Percentiles rank a stretch among this genome's conserved stretches.
phyloP scores from a whole-genome alignment of 2,888 invertebrate genomes.

The Eristalis tenax region DNA sequence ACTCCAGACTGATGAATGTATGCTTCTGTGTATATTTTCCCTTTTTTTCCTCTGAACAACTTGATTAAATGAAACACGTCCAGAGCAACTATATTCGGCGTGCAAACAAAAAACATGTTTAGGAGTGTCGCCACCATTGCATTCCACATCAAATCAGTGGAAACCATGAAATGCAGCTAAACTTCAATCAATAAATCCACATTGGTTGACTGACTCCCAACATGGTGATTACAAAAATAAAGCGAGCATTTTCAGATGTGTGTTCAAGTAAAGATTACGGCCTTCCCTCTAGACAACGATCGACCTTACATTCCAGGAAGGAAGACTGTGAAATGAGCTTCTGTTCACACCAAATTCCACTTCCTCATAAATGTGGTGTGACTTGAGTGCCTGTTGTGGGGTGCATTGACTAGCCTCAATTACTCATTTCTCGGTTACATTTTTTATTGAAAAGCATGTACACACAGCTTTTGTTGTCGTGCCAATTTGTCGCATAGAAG shows the following conservation, averaged over 20 bases:
- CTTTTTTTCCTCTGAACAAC: background rate
- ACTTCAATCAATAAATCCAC: background rate
- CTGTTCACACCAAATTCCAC: slow-evolving; percentile 15
- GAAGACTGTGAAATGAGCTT: slow-evolving; percentile 21
- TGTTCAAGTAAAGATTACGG: background rate
- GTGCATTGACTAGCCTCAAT: slow-evolving; percentile 14
- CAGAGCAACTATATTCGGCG: background rate
- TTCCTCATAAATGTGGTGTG: slow-evolving; percentile 23
- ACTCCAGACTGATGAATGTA: background rate
- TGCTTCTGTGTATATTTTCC: background rate
- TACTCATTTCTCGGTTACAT: background rate
- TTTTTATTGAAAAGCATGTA: background rate
- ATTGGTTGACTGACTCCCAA: background rate
- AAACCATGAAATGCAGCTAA: background rate
- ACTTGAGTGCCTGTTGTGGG: background rate
- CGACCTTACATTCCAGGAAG: slow-evolving; percentile 43
- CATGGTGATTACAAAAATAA: background rate
- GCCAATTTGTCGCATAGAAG: slow-evolving; percentile 8
- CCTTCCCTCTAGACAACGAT: background rate
- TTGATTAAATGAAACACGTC: background rate
- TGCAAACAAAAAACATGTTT: background rate
- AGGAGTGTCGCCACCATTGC: background rate
- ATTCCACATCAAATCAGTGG: background rate
- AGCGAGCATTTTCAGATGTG: background rate
- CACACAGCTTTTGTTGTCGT: slow-evolving; percentile 8